Percentiles rank a stretch among this genome's conserved stretches.
phyloP scores from a whole-genome alignment of 2,797 vertebrate species.

The Lindbergichthys nudifrons region DNA sequence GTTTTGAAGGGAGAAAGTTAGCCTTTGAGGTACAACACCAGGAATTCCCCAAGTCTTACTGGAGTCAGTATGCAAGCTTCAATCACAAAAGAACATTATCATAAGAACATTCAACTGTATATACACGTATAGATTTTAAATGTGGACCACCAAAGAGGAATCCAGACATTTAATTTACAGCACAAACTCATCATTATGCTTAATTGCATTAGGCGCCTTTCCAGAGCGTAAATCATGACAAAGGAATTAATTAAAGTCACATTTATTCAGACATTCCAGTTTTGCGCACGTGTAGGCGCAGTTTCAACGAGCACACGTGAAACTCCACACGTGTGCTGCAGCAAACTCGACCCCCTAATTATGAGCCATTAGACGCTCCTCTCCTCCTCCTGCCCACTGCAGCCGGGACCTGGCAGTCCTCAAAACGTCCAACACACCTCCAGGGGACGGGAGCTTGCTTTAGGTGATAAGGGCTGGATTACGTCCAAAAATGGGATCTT shows the following conservation, averaged over 20 bases:
- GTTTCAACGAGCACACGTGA: conserved; percentile 44
- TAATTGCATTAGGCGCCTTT: conserved; percentile 14
- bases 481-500: conserved; percentile 18
- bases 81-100: conserved; percentile 13
- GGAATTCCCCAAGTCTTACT: conserved; percentile 71
- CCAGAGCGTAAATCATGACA: conserved; percentile 20
- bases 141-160: conserved; percentile 37
- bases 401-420: conserved; percentile 74
- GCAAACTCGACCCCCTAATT: conserved; percentile 72
- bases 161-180: background rate
- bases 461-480: conserved; percentile 34
- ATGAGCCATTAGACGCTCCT: conserved; percentile 66
- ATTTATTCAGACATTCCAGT: conserved; percentile 24
- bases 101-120: conserved; percentile 6
- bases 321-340: conserved; percentile 61
- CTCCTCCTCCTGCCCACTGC: conserved; percentile 38
- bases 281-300: conserved; percentile 29
- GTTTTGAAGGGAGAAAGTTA: conserved; percentile 37
- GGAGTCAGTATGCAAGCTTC: conserved; percentile 17
- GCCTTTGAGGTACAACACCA: conserved; percentile 67
- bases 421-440: conserved; percentile 51
- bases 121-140: conserved; percentile 2
- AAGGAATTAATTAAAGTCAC: conserved; percentile 33
- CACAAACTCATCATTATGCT: conserved; percentile 32
- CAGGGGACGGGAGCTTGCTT: conserved; percentile 26